These are phyloP conservation scores for Oeneis ivallda DNA, from an alignment of 2,888 invertebrate genomes.

Conservation along the genomic window DNA sequence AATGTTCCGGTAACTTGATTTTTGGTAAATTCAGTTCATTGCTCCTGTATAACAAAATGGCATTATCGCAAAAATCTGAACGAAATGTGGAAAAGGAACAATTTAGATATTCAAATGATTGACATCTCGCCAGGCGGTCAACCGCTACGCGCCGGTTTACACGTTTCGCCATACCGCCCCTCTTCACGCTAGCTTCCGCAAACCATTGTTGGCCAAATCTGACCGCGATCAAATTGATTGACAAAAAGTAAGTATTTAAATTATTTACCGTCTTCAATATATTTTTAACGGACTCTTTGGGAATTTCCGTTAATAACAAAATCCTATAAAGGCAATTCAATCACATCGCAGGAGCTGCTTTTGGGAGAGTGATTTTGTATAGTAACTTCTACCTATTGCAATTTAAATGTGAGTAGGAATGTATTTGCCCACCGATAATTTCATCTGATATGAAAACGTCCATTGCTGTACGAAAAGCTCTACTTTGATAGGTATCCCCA, in stretches of 20 bases:
- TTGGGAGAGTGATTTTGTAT: constrained; percentile 20
- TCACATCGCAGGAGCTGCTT: constrained; percentile 10
- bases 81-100: constrained; percentile 69
- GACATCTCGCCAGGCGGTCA: constrained; percentile 79
- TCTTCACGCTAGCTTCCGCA: constrained; percentile 54
- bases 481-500: neutral
- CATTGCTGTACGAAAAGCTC: neutral
- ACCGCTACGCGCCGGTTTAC: constrained; percentile 48
- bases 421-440: neutral
- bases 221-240: constrained; percentile 72
- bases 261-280: constrained; percentile 55
- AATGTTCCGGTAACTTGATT: constrained; percentile 52
- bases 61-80: constrained; percentile 73
- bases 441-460: neutral
- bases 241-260: constrained; percentile 68
- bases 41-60: constrained; percentile 66
- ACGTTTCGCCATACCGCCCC: constrained; percentile 46
- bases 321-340: constrained; percentile 13
- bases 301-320: constrained; percentile 61
- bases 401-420: neutral
- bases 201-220: constrained; percentile 62
- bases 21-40: constrained; percentile 68
- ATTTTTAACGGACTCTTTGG: constrained; percentile 54
- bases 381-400: neutral
- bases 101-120: constrained; percentile 79